These are phyloP conservation scores for Trinorchestia longiramus DNA, from an alignment of 1,140 invertebrate genomes.

Conservation along the genomic window DNA sequence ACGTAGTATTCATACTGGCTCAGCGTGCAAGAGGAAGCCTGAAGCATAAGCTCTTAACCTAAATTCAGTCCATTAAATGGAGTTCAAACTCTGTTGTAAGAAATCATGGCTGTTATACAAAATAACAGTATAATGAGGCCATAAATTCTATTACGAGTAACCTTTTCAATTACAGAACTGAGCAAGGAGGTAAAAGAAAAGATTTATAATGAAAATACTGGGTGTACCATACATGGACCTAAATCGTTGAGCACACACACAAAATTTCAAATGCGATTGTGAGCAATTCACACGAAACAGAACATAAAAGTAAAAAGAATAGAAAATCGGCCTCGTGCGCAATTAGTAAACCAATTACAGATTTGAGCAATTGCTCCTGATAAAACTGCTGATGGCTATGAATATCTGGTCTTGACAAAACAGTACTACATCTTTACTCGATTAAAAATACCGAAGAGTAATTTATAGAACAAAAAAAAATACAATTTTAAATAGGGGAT, in stretches of 20 bases:
- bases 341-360: background rate
- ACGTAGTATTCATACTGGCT: background rate
- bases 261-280: background rate
- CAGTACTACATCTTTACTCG: too few species aligned
- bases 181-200: background rate
- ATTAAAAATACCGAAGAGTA: too few species aligned
- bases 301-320: background rate
- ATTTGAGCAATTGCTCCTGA: background rate
- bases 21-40: background rate
- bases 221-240: background rate
- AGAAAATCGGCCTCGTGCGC: background rate
- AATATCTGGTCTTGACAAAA: too few species aligned
- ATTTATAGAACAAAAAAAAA: too few species aligned
- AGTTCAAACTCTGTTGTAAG: background rate
- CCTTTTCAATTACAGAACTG: background rate
- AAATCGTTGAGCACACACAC: background rate
- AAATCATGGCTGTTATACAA: background rate
- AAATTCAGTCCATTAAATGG: background rate
- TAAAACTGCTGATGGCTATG: background rate
- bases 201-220: background rate
- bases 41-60: background rate
- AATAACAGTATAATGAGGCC: background rate
- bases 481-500: too few species aligned
- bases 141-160: background rate
- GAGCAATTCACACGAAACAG: background rate